Base-by-base conservation (phyloP, 2,797 vertebrate species). In the Aselliscus stoliczkanus region DNA sequence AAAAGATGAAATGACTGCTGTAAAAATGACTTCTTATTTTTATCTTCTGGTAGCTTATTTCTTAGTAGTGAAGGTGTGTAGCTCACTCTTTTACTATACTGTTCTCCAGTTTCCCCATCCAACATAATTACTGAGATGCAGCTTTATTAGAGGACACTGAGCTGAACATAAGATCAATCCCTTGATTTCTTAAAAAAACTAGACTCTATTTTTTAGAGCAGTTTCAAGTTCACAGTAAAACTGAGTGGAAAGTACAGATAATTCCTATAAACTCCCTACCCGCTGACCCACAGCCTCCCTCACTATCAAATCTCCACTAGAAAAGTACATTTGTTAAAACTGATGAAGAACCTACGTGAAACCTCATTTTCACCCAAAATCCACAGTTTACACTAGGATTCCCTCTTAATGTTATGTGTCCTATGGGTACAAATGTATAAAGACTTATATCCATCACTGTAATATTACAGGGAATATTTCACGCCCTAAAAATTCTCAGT, bases 201-300 rank as follows among this genome's bases (percentile, higher is more conserved):
- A 67, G 44, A 39, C 17, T 81, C 60, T 37, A 37, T 60, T 90
- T 73, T 79, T 75, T 21, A 88, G 69, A 90, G 54, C 14, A 77
- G 70, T 81, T 93, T 93, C 58, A 95, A 81, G 56, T 87, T 87
- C 69, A 60, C 18, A 70, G 44, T 75, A 82, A 90, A 86, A 77
- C 8, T 60, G 39, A 72, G 5, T 29, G 18, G 25, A 52, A 85
- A 88, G 58, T 42, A 44, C 25, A 47, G 42, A 80, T 37, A 54
- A 54, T 52, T 84, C 37, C 75, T 52, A 80, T 13, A 8, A 1
- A 25, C 11, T 3, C 21, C 65, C 69, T 42, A 13, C 9, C 5
- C 39, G 42, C 7, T n/a, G 1, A 67, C 25, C 52, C 52, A 80
- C 9, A 67, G 18, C 31, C 39, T 83, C 39, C 37, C 31, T 72